Evolutionary conservation across 1,140 invertebrate species (phyloP).

Genomic region (Eriocheir sinensis): DNA sequence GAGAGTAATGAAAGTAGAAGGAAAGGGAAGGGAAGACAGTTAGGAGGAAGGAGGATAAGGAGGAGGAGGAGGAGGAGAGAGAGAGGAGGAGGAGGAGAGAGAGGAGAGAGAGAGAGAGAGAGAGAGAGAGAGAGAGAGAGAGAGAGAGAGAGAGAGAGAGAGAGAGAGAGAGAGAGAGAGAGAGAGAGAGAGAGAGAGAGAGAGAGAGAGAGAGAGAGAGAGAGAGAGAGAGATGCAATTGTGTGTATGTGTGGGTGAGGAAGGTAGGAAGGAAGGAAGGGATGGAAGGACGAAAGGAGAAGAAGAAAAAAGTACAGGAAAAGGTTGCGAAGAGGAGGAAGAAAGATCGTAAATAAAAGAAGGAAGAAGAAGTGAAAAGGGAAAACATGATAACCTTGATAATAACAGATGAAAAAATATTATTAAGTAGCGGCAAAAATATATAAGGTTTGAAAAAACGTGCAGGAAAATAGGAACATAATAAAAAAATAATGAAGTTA

Average conservation of each 20-base stretch:
- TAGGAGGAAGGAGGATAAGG: too few species aligned
- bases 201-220: conserved; percentile 5
- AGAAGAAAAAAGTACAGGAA: too few species aligned
- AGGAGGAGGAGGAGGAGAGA: neutral
- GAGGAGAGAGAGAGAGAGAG: too few species aligned
- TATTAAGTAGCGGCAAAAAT: neutral
- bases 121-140: too few species aligned
- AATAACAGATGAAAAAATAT: too few species aligned
- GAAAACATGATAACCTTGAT: too few species aligned
- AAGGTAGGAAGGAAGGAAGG: neutral
- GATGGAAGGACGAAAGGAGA: neutral
- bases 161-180: conserved; percentile 6
- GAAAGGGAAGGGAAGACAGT: too few species aligned
- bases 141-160: too few species aligned
- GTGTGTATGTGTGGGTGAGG: neutral
- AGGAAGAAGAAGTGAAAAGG: neutral
- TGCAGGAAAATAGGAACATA: neutral
- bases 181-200: conserved; percentile 8
- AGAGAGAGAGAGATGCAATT: neutral
- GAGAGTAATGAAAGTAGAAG: neutral
- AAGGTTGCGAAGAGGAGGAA: neutral
- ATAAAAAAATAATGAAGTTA: neutral
- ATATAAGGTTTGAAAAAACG: neutral
- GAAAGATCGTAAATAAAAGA: neutral
- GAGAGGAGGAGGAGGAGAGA: conserved; percentile 19